Percentiles rank a stretch among this genome's conserved stretches.
Conservation (phyloP, 1,140 invertebrate genomes). For the Acromyrmex heyeri region DNA sequence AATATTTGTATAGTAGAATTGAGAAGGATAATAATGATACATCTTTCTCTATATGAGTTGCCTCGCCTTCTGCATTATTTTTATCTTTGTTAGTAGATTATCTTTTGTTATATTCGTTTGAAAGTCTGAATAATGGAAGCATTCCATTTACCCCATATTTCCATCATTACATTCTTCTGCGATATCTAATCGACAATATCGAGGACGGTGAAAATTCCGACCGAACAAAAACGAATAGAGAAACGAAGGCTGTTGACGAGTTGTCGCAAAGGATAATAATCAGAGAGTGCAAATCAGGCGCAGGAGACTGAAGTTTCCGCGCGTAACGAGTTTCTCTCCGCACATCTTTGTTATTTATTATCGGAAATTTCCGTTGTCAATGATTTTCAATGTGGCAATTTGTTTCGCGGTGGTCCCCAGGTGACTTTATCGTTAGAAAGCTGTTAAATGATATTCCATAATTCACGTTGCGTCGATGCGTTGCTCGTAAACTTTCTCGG, state of each 20-base stretch:
- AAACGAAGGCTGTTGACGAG: not conserved
- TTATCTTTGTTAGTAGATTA: not conserved
- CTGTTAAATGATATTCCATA: slow-evolving; percentile 47
- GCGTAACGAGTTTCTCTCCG: not conserved
- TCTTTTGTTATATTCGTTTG: not conserved
- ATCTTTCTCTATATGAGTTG: not conserved
- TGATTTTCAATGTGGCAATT: slow-evolving; percentile 34
- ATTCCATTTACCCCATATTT: not conserved
- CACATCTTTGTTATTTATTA: slow-evolving; percentile 23
- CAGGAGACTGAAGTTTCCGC: not conserved
- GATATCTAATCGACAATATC: not conserved
- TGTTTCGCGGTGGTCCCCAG: not conserved
- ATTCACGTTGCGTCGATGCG: not conserved
- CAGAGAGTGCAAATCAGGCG: not conserved
- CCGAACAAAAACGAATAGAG: not conserved
- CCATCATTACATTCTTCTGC: not conserved
- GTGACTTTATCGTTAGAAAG: slow-evolving; percentile 48
- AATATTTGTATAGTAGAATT: slow-evolving; percentile 12
- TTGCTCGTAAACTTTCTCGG: slow-evolving; percentile 52
- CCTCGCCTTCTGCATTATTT: not conserved
- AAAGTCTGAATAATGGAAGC: not conserved
- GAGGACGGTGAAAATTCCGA: not conserved
- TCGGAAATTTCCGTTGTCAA: not conserved
- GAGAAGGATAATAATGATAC: not conserved
- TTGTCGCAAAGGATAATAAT: slow-evolving; percentile 15